phyloP scores from a whole-genome alignment of 2,797 vertebrate genomes.

The Cercopithecus neglectus region DNA sequence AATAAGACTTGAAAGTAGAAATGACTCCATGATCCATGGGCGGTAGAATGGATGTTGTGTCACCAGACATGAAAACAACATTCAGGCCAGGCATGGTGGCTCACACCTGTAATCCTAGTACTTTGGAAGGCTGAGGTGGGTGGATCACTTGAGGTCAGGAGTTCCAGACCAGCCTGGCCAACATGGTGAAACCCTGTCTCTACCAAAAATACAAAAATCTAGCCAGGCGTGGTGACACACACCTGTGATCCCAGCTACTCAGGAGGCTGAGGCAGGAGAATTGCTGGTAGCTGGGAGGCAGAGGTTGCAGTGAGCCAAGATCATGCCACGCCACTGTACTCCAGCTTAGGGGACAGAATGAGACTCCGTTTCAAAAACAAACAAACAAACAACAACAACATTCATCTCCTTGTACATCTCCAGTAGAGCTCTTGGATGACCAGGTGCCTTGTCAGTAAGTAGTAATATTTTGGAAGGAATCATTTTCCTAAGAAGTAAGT shows the following conservation, averaged over 20 bases:
- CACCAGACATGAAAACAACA: not conserved
- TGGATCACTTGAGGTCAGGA: not conserved
- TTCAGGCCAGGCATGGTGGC: not conserved
- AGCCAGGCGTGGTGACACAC: accelerated
- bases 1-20: not conserved
- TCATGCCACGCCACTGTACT: accelerated
- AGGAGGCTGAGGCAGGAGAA: not conserved
- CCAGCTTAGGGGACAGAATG: not conserved
- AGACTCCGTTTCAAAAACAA: not conserved
- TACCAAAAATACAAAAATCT: not conserved
- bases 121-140: not conserved
- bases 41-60: not conserved
- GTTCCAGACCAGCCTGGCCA: not conserved
- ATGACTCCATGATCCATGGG: not conserved
- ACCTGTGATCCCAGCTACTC: not conserved
- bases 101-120: not conserved
- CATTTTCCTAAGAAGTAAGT: not conserved
- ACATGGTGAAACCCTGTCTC: not conserved
- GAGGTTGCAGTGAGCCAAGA: not conserved
- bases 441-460: not conserved
- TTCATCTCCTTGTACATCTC: not conserved
- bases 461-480: not conserved
- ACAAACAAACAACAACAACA: not conserved
- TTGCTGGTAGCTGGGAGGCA: not conserved
- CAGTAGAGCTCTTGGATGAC: not conserved